Conservation (phyloP, 1,140 invertebrate genomes). For the Sinonovacula constricta region DNA sequence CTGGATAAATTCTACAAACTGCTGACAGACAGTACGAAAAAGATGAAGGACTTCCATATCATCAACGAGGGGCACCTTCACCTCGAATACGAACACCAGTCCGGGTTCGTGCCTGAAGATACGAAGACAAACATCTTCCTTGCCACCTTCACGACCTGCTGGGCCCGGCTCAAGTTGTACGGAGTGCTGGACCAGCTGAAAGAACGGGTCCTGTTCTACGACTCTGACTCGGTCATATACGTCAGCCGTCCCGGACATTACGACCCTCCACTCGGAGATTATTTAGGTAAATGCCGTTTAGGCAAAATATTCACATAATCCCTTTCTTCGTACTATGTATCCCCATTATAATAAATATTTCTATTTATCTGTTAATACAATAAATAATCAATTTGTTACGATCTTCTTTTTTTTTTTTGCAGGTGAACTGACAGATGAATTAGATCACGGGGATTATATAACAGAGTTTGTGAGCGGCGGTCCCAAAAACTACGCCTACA, state of each 20-base stretch:
- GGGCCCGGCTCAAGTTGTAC: constrained; percentile 77
- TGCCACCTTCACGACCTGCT: constrained; percentile 76
- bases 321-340: no score
- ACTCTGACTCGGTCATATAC: constrained; percentile 77
- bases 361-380: no score
- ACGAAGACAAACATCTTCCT: constrained; percentile 71
- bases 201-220: constrained; percentile 73
- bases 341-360: no score
- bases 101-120: constrained; percentile 22
- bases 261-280: constrained; percentile 6
- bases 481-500: constrained; percentile 20
- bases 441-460: constrained; percentile 1
- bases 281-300: constrained; percentile 7
- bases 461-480: constrained; percentile 17
- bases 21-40: constrained; percentile 50
- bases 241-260: constrained; percentile 1
- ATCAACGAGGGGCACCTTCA: constrained; percentile 23
- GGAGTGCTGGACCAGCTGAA: constrained; percentile 69
- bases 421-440: constrained; percentile 16
- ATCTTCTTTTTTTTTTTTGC: not conserved
- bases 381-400: not conserved
- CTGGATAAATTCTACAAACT: constrained; percentile 61
- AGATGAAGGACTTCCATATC: constrained; percentile 32
- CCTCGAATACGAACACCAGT: constrained; percentile 10
- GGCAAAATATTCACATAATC: no score